Evolutionary conservation across 1,140 invertebrate genomes (phyloP).

Genomic region (Geopemphigus sp.): DNA sequence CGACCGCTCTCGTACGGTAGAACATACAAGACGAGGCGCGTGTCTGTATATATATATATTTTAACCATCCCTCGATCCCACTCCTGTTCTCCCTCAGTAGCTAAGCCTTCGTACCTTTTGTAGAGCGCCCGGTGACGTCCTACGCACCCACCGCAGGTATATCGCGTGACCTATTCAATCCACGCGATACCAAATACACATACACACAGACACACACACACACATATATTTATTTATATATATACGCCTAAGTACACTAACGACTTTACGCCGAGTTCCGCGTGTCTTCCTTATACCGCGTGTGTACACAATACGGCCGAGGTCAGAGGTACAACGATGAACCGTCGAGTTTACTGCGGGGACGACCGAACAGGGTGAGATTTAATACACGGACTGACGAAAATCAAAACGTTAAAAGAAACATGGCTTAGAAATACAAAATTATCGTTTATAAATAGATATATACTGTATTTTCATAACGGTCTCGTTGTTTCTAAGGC

Average conservation of each 20-base stretch:
- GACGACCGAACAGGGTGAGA: not conserved
- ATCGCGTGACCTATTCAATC: conserved; percentile 41
- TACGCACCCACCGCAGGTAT: not conserved
- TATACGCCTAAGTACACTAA: not conserved
- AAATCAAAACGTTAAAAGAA: too few species aligned
- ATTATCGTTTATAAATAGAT: too few species aligned
- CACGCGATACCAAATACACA: not conserved
- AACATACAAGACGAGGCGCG: too few species aligned
- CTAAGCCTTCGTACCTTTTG: not conserved
- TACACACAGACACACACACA: not conserved
- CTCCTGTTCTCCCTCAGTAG: not conserved
- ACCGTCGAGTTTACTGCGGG: too few species aligned
- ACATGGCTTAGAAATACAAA: too few species aligned
- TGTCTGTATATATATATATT: conserved; percentile 40
- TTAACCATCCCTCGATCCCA: not conserved
- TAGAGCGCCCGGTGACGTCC: conserved; percentile 11
- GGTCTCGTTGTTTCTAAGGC: too few species aligned
- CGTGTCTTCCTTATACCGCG: conserved; percentile 3
- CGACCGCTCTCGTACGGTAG: too few species aligned
- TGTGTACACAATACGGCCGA: not conserved
- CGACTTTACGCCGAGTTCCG: conserved; percentile 10
- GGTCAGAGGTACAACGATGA: not conserved
- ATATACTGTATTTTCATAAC: too few species aligned
- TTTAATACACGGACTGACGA: too few species aligned
- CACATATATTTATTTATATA: not conserved